phyloP scores from a whole-genome alignment of 2,113 vertebrate species.

The Hydrolagus affinis region DNA sequence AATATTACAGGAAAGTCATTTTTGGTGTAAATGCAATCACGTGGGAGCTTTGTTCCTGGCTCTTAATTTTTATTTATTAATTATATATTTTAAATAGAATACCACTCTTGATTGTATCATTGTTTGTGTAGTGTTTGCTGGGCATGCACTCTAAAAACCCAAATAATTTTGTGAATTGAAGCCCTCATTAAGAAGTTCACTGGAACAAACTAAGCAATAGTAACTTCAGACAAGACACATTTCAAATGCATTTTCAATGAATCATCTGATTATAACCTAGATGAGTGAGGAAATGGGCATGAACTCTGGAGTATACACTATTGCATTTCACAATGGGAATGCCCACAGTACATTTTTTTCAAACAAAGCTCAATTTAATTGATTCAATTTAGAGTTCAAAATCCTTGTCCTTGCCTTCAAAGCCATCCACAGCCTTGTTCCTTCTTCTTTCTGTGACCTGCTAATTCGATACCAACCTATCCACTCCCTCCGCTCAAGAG shows the following conservation, averaged over 20 bases:
- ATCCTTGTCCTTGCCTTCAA: too few species aligned
- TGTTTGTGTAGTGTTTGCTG: background rate
- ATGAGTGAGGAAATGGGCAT: background rate
- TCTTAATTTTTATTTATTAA: slow-evolving; percentile 21
- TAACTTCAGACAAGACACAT: background rate
- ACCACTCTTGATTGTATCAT: background rate
- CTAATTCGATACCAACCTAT: too few species aligned
- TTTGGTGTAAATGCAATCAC: background rate
- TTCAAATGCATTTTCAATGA: background rate
- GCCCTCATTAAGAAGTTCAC: background rate
- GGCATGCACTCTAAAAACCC: background rate
- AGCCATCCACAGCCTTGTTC: too few species aligned
- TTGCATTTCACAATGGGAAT: background rate
- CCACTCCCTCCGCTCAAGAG: too few species aligned
- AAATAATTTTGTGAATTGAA: background rate
- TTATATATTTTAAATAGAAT: background rate
- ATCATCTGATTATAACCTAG: background rate
- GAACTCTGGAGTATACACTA: too few species aligned
- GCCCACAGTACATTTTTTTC: background rate
- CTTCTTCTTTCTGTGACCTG: too few species aligned
- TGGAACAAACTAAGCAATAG: background rate
- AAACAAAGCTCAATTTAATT: too few species aligned
- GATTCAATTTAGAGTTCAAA: too few species aligned
- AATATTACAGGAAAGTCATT: background rate
- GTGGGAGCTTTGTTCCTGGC: background rate